These are phyloP conservation scores for Heliconius hermathena DNA, from an alignment of 1,140 invertebrate genomes.

Conservation along the genomic window DNA sequence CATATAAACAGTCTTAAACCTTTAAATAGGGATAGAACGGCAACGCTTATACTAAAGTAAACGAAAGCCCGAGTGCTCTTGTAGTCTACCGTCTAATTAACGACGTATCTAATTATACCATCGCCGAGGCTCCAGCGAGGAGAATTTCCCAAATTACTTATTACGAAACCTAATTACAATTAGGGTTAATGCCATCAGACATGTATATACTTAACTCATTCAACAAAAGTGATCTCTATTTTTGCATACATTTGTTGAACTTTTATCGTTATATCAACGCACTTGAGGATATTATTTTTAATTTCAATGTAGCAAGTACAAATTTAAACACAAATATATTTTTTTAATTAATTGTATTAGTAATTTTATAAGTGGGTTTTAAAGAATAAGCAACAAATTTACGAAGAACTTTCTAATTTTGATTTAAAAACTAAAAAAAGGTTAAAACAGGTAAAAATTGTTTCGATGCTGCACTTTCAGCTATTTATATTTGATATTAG, in stretches of 20 bases:
- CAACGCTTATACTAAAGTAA: conserved; percentile 41
- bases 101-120: conserved; percentile 76
- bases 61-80: conserved; percentile 65
- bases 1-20: neutral
- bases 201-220: conserved; percentile 32
- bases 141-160: conserved; percentile 74
- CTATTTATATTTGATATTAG: too few species aligned
- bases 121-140: conserved; percentile 54
- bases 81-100: conserved; percentile 70
- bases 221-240: conserved; percentile 19
- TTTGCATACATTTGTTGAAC: neutral
- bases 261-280: neutral
- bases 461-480: too few species aligned
- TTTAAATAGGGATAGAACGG: conserved; percentile 24
- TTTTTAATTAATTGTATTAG: neutral
- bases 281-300: neutral
- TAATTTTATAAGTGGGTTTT: too few species aligned
- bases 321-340: neutral
- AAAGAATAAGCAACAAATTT: too few species aligned
- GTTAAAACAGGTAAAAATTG: too few species aligned
- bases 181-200: conserved; percentile 52
- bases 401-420: too few species aligned
- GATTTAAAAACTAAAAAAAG: too few species aligned
- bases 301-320: neutral
- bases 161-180: conserved; percentile 70